These are phyloP conservation scores for Tenebrosternarchus preto DNA, from an alignment of 2,113 vertebrate species.

Conservation along the genomic window DNA sequence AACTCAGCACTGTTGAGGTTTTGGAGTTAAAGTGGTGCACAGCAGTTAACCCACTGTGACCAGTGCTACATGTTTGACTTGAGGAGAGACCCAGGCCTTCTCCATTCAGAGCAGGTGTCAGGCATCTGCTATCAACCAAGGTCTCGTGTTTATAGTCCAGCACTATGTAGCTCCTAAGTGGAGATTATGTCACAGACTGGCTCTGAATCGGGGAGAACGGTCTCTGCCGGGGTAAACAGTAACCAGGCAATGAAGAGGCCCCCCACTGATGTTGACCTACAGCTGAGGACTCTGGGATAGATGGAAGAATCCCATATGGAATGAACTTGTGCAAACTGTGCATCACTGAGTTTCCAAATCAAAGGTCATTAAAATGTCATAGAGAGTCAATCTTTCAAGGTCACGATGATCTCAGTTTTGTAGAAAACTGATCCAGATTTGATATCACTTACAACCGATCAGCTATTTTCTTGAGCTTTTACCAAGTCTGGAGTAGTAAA, in stretches of 20 bases:
- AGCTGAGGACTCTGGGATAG: slow-evolving; percentile 45
- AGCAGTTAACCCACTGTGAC: not conserved
- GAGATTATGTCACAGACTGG: slow-evolving; percentile 71
- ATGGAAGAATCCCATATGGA: slow-evolving; percentile 30
- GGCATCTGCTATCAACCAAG: slow-evolving; percentile 71
- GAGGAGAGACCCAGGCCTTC: not conserved
- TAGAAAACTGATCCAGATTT: too few relatives aligned
- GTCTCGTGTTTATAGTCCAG: slow-evolving; percentile 68
- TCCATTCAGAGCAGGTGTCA: slow-evolving; percentile 40
- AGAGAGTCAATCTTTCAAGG: not conserved
- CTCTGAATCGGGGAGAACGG: slow-evolving; percentile 68
- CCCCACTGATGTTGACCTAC: slow-evolving; percentile 55
- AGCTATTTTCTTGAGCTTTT: too few relatives aligned
- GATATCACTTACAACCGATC: too few relatives aligned
- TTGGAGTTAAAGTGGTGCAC: not conserved
- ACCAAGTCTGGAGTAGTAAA: too few relatives aligned
- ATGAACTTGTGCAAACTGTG: not conserved
- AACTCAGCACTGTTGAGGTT: not conserved
- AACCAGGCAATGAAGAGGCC: slow-evolving; percentile 60
- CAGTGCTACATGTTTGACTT: not conserved
- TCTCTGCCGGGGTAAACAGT: slow-evolving; percentile 75
- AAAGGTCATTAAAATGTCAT: not conserved
- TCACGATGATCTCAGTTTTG: not conserved
- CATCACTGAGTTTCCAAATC: not conserved
- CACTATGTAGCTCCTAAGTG: slow-evolving; percentile 70